These are phyloP conservation scores for Cephalotes varians DNA, from an alignment of 2,888 invertebrate species.

Conservation along the genomic window DNA sequence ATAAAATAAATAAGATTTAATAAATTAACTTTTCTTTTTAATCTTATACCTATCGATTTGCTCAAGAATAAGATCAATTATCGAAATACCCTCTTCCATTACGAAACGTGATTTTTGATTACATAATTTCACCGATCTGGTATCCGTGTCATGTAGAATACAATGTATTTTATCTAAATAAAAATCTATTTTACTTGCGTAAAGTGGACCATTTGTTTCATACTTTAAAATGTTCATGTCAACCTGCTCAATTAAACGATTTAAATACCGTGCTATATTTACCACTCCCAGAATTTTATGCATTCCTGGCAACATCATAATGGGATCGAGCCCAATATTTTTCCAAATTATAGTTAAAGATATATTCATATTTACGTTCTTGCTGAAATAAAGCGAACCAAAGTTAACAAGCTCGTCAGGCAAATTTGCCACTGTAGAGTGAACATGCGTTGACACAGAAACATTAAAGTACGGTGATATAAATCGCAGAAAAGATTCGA, in stretches of 20 bases:
- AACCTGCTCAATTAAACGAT: slow-evolving; percentile 80
- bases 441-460: slow-evolving; percentile 75
- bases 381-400: slow-evolving; percentile 68
- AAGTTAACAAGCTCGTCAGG: slow-evolving; percentile 70
- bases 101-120: slow-evolving; percentile 72
- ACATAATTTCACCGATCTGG: slow-evolving; percentile 50
- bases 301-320: slow-evolving; percentile 71
- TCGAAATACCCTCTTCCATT: slow-evolving; percentile 77
- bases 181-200: slow-evolving; percentile 80
- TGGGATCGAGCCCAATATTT: slow-evolving; percentile 77
- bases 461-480: slow-evolving; percentile 72
- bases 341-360: slow-evolving; percentile 82
- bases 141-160: slow-evolving; percentile 65
- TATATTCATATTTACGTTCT: slow-evolving; percentile 62
- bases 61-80: slow-evolving; percentile 79
- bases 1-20: slow-evolving; percentile 30
- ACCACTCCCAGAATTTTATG: slow-evolving; percentile 80
- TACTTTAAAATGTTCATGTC: slow-evolving; percentile 77
- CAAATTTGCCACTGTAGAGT: slow-evolving; percentile 77
- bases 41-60: slow-evolving; percentile 24
- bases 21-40: slow-evolving; percentile 32
- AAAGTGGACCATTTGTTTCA: slow-evolving; percentile 78
- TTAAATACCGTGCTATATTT: slow-evolving; percentile 83
- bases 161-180: slow-evolving; percentile 78
- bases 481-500: slow-evolving; percentile 78